phyloP scores from a whole-genome alignment of 2,113 vertebrate species.

The Callopanchax toddi region DNA sequence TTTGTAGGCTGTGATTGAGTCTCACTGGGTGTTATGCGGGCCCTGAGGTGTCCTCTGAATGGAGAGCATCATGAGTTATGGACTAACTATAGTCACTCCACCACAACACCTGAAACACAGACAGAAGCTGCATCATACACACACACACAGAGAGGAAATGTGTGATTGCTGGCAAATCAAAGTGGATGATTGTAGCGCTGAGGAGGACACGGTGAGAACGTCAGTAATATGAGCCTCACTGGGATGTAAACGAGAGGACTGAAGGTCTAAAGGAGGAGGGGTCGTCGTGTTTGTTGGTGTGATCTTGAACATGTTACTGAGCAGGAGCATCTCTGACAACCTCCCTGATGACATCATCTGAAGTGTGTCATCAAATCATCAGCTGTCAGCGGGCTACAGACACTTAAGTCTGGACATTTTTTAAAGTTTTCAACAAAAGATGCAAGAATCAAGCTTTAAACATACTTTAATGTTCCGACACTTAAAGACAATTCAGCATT shows the following conservation, averaged over 20 bases:
- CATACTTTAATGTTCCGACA: too few relatives aligned
- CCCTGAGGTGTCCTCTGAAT: conserved; percentile 80
- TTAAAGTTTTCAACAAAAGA: not conserved
- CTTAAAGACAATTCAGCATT: too few relatives aligned
- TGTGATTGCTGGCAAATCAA: conserved; percentile 10
- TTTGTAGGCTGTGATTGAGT: conserved; percentile 80
- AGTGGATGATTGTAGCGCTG: conserved; percentile 6
- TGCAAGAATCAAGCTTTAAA: not conserved
- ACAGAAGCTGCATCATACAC: conserved; percentile 29
- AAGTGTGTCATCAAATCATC: not conserved
- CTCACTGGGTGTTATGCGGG: conserved; percentile 76
- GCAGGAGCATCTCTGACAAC: not conserved
- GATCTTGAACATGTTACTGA: not conserved
- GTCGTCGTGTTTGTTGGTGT: not conserved
- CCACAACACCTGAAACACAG: conserved; percentile 70
- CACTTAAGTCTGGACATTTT: not conserved
- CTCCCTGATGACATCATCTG: not conserved
- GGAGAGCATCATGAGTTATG: conserved; percentile 82
- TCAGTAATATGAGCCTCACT: not conserved
- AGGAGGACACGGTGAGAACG: not conserved
- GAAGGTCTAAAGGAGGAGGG: not conserved
- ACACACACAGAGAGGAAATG: conserved; percentile 17
- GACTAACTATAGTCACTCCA: conserved; percentile 76
- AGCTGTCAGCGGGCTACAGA: not conserved
- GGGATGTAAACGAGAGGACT: not conserved